These are phyloP conservation scores for Melipona quadrifasciata DNA, from an alignment of 1,140 invertebrate species.

Conservation along the genomic window DNA sequence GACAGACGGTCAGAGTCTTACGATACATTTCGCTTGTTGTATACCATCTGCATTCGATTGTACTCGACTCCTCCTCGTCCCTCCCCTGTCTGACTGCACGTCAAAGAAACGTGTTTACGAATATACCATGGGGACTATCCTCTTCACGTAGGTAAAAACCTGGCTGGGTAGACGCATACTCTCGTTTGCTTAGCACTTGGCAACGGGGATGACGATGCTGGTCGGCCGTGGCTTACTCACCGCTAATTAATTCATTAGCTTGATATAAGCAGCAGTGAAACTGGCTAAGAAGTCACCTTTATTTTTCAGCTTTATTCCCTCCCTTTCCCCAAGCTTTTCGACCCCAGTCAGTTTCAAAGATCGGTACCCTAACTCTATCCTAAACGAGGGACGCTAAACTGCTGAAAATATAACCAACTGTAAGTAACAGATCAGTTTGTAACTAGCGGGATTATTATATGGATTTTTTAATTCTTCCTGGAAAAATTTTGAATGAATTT, in stretches of 20 bases:
- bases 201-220: conserved; percentile 23
- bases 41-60: conserved; percentile 1
- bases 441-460: no score
- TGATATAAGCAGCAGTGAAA: conserved; percentile 5
- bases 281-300: background rate
- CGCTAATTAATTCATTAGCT: conserved; percentile 45
- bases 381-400: no score
- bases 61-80: conserved; percentile 9
- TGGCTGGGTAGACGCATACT: background rate
- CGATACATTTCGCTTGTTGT: conserved; percentile 1
- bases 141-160: conserved; percentile 5
- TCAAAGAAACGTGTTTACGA: conserved; percentile 15
- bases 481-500: no score
- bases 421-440: no score
- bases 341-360: background rate
- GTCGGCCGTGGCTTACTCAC: background rate
- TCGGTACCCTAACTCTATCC: no score
- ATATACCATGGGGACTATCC: background rate
- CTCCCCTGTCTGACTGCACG: background rate
- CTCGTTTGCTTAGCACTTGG: conserved; percentile 32
- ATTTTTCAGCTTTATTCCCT: background rate
- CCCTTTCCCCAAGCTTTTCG: no score
- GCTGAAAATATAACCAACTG: background rate
- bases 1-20: background rate
- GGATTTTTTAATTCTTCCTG: no score